These are phyloP conservation scores for Platerodrilus igneus DNA, from an alignment of 2,888 invertebrate genomes.

Conservation along the genomic window DNA sequence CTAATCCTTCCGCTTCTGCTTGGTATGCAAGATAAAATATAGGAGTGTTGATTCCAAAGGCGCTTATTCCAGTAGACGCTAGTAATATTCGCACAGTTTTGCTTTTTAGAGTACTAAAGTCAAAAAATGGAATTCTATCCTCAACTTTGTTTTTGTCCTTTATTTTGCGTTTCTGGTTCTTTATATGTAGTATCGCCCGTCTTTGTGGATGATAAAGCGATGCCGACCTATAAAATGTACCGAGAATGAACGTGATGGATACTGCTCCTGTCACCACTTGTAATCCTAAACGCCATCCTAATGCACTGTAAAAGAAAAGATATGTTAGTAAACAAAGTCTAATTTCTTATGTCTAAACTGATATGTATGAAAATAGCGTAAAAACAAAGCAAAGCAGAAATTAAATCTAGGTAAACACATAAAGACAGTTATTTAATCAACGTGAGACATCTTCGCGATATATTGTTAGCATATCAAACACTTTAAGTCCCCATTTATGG, in stretches of 20 bases:
- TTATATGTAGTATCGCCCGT: constrained; percentile 80
- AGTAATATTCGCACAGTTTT: constrained; percentile 79
- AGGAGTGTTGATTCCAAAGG: constrained; percentile 82
- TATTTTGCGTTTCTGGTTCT: constrained; percentile 81
- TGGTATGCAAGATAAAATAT: constrained; percentile 79
- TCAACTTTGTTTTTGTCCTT: constrained; percentile 72
- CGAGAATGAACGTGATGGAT: constrained; percentile 77
- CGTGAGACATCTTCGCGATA: constrained; percentile 11
- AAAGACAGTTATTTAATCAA: constrained; percentile 14
- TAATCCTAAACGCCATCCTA: constrained; percentile 78
- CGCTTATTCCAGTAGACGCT: constrained; percentile 71
- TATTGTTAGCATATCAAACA: constrained; percentile 5
- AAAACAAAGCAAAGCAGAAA: too few species aligned
- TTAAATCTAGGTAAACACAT: constrained; percentile 9
- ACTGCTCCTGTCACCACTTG: constrained; percentile 83
- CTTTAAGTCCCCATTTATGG: constrained; percentile 12
- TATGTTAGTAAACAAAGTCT: too few species aligned
- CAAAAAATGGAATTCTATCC: constrained; percentile 80
- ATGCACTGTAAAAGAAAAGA: constrained; percentile 54
- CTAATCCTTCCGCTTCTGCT: constrained; percentile 68
- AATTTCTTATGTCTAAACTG: constrained; percentile 6
- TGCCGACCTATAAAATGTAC: constrained; percentile 83
- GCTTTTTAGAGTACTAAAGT: constrained; percentile 78
- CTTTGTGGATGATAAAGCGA: constrained; percentile 85
- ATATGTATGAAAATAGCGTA: too few species aligned